Evolutionary conservation across 2,113 vertebrate species (phyloP), one percentile per base, ranked within the genome.

Genomic region (Caloenas nicobarica): DNA sequence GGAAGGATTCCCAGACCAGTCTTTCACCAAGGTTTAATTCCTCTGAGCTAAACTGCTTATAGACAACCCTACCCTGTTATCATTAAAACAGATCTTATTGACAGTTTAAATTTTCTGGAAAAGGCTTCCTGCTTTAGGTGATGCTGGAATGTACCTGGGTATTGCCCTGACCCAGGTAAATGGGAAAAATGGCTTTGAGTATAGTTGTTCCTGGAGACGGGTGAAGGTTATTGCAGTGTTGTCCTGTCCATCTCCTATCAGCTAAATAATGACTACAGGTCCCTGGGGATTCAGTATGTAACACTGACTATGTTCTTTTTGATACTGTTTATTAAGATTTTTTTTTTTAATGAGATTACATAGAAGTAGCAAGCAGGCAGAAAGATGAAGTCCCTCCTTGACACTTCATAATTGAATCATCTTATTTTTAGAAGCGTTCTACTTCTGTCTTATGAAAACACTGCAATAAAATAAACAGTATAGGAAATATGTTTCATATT

Each of bases 201-300:
- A 0, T 22, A 22, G 3, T 57, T 0, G 0, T 44, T 78, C 26
- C 74, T 70, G 79, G 56, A 70, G 44, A 4, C 18, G 26, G 24
- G 26, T 48, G 70, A 61, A 68, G 33, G 4, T 62, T 33, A 7
- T 15, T 65, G 68, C 25, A 26, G 22, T 16, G 31, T 9, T 50
- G 9, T 34, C 21, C 29, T 62, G 21, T 58, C 21, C 38, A 4
- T 65, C 46, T 81, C 31, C 34, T 12, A 16, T 69, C 34, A 72
- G 11, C 46, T 88, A 69, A 51, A 9, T 40, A 79, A 66, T 2
- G 4, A 46, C 46, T 74, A 51, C 50, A 72, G 31, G 11, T 62
- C 16, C 12, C 31, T 70, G 3, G 5, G 16, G 4, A 21, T 56
- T 83, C 51, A 18, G 13, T 22, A 6, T 40, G 5, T 51, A 1